These are phyloP conservation scores for Ectemnius lituratus DNA, from an alignment of 2,888 invertebrate genomes.

Conservation along the genomic window DNA sequence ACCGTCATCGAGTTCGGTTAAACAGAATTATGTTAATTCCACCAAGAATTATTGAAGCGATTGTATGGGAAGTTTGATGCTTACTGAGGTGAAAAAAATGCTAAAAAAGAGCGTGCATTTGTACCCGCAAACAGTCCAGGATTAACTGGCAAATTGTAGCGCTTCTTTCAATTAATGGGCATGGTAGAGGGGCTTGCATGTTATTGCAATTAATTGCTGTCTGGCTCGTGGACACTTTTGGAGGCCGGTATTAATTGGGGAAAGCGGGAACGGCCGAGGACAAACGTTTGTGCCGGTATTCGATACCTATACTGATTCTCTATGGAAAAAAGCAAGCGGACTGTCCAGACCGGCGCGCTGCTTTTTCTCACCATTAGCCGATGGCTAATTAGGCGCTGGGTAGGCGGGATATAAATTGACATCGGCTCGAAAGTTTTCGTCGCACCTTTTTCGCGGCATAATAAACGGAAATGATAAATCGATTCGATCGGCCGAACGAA, in stretches of 20 bases:
- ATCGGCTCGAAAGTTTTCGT: constrained; percentile 40
- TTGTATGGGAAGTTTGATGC: background rate
- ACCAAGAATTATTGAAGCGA: background rate
- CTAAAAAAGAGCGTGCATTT: too few relatives aligned
- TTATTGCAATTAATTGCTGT: constrained; percentile 50
- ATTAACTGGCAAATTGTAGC: constrained; percentile 50
- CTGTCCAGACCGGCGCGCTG: background rate
- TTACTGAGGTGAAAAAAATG: too few relatives aligned
- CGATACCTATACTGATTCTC: constrained; percentile 42
- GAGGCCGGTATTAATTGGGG: constrained; percentile 51
- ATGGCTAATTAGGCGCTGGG: constrained; percentile 55
- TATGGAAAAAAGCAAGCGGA: constrained; percentile 35
- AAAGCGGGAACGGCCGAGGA: constrained; percentile 33
- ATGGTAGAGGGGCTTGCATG: constrained; percentile 8
- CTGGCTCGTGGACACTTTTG: constrained; percentile 38
- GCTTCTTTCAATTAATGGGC: constrained; percentile 48
- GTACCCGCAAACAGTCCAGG: background rate
- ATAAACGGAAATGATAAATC: constrained; percentile 53
- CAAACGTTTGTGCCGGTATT: constrained; percentile 23
- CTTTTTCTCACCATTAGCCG: constrained; percentile 35
- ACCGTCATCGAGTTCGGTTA: too few relatives aligned
- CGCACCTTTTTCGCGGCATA: constrained; percentile 41
- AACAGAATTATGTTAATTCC: too few relatives aligned
- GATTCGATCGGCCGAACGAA: constrained; percentile 25
- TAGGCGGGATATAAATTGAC: constrained; percentile 51